These are phyloP conservation scores for Scaptomyza montana DNA, from an alignment of 1,140 invertebrate genomes.

Conservation along the genomic window DNA sequence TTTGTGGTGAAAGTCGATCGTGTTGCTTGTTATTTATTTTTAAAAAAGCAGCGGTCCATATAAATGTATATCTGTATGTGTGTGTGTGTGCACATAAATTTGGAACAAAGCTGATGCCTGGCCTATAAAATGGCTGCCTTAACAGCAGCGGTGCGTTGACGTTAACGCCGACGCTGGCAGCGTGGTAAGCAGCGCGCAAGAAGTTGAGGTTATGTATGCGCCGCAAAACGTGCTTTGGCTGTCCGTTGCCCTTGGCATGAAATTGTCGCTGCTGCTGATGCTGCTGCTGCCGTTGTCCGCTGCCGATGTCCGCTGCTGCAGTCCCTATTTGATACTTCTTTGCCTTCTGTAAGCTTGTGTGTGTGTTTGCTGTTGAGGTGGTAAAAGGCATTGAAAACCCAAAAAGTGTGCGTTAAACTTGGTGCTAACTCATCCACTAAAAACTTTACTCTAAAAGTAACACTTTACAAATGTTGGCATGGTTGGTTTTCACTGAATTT, in stretches of 20 bases:
- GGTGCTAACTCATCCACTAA: not conserved
- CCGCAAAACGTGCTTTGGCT: constrained; percentile 74
- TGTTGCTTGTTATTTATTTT: not conserved
- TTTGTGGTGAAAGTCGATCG: not conserved
- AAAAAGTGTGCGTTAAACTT: not conserved
- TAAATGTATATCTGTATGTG: not conserved
- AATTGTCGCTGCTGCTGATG: constrained; percentile 32
- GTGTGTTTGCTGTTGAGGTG: constrained; percentile 1
- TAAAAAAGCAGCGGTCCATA: no score
- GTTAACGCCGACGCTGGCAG: constrained; percentile 52
- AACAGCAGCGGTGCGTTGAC: constrained; percentile 51
- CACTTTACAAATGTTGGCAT: not conserved
- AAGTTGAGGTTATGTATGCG: constrained; percentile 81
- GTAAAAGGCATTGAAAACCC: not conserved
- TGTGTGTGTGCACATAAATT: constrained; percentile 59
- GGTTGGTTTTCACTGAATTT: no score
- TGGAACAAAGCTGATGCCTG: constrained; percentile 76
- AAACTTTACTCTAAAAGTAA: not conserved
- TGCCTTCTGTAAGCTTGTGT: constrained; percentile 1
- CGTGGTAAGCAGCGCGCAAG: constrained; percentile 80
- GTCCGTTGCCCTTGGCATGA: constrained; percentile 54
- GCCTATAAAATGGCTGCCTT: constrained; percentile 77
- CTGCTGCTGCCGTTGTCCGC: constrained; percentile 12
- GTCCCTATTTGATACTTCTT: constrained; percentile 38
- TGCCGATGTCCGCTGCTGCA: constrained; percentile 11